phyloP scores from a whole-genome alignment of 2,888 invertebrate species.

The Criorhina ranunculi region DNA sequence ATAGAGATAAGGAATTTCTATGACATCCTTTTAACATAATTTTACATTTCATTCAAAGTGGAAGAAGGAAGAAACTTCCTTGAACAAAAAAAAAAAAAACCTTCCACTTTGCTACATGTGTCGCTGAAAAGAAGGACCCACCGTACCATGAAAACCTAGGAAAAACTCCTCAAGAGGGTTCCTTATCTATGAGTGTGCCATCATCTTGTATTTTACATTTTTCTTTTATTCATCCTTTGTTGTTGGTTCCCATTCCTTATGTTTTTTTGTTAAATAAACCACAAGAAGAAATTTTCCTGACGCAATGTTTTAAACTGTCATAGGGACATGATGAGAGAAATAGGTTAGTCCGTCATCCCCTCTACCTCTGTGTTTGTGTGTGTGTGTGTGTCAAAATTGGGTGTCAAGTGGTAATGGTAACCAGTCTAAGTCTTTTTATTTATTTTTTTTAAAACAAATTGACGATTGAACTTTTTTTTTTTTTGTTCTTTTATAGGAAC shows the following conservation, averaged over 20 bases:
- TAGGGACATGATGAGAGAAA: constrained; percentile 36
- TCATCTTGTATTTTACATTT: constrained; percentile 41
- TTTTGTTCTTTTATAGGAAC: not conserved
- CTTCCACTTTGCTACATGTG: constrained; percentile 1
- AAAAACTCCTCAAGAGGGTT: constrained; percentile 9
- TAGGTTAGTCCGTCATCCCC: not conserved
- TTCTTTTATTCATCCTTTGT: constrained; percentile 44
- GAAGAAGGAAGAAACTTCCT: constrained; percentile 1
- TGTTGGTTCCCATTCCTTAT: not conserved
- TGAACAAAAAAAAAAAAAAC: not conserved
- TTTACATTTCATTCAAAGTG: constrained; percentile 12
- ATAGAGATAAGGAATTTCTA: constrained; percentile 22
- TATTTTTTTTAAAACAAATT: not conserved
- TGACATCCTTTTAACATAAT: constrained; percentile 39
- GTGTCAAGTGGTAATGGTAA: constrained; percentile 46
- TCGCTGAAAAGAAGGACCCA: not conserved
- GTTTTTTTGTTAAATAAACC: not conserved
- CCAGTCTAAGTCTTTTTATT: not conserved
- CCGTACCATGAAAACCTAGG: not conserved
- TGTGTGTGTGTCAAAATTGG: constrained; percentile 26
- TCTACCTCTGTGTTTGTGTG: not conserved
- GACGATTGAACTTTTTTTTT: constrained; percentile 37
- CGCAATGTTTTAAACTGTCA: constrained; percentile 56
- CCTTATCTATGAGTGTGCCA: constrained; percentile 29
- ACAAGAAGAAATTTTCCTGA: constrained; percentile 38